A percentile compares a stretch with the other conserved stretches of the same genome.
These are phyloP conservation scores for Neotoma lepida DNA, from an alignment of 2,113 vertebrate species.

Conservation along the genomic window DNA sequence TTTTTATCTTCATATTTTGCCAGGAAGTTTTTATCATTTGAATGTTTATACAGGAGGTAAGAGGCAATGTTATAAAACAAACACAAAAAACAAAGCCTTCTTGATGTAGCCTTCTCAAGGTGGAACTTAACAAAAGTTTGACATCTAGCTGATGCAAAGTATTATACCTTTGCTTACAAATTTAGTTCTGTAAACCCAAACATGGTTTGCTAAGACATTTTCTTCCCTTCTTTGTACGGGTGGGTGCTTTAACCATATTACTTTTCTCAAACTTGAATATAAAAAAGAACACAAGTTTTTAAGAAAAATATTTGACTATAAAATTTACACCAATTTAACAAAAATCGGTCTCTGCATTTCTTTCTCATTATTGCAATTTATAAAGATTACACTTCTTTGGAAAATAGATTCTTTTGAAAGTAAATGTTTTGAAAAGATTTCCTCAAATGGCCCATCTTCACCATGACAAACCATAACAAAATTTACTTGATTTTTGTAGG, in stretches of 20 bases:
- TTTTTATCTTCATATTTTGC: slow-evolving; percentile 41
- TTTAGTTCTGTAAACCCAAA: neutral
- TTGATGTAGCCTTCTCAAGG: neutral
- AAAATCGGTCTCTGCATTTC: slow-evolving; percentile 18
- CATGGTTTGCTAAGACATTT: neutral
- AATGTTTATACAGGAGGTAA: slow-evolving; percentile 44
- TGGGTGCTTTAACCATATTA: slow-evolving; percentile 10
- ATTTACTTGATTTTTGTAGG: neutral
- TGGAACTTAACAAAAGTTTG: slow-evolving; percentile 9
- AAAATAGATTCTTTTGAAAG: slow-evolving; percentile 29
- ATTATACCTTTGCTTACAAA: slow-evolving; percentile 42
- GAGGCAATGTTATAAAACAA: neutral
- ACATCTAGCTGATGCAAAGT: neutral
- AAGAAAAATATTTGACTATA: neutral
- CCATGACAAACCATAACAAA: neutral
- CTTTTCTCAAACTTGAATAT: neutral
- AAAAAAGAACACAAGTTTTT: slow-evolving; percentile 21
- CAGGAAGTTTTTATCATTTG: slow-evolving; percentile 45
- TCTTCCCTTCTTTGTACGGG: slow-evolving; percentile 18
- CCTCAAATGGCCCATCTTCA: neutral
- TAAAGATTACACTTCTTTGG: slow-evolving; percentile 26
- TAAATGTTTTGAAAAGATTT: slow-evolving; percentile 49
- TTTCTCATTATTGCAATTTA: slow-evolving; percentile 43
- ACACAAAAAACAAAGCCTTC: neutral
- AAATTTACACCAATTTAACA: slow-evolving; percentile 33